These are phyloP conservation scores for Vulpes lagopus DNA, from an alignment of 2,113 vertebrate species.

Conservation along the genomic window DNA sequence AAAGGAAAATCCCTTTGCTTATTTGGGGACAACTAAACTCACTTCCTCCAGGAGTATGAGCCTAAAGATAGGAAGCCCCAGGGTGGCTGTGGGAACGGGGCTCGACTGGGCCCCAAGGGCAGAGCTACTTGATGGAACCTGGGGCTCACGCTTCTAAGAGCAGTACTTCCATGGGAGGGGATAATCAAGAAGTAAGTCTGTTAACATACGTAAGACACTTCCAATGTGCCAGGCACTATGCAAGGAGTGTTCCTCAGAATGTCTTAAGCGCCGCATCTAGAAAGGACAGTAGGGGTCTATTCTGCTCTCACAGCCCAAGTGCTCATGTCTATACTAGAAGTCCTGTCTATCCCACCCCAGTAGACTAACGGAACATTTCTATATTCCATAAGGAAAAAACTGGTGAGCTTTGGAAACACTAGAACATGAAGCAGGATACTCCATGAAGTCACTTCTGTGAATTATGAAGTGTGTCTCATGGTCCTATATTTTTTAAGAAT, in stretches of 20 bases:
- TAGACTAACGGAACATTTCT: background rate
- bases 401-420: background rate
- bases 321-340: accelerated
- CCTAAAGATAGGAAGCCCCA: background rate
- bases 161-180: background rate
- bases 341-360: background rate
- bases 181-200: background rate
- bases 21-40: background rate
- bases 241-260: background rate
- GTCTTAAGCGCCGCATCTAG: background rate
- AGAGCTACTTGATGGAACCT: background rate
- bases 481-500: background rate
- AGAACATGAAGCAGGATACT: background rate
- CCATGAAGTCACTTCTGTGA: background rate
- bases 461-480: background rate
- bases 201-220: background rate
- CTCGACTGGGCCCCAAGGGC: background rate
- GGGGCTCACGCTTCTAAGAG: background rate
- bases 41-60: background rate
- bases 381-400: background rate
- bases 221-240: too few species aligned
- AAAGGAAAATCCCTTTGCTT: background rate
- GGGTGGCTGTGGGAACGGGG: background rate
- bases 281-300: background rate
- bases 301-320: background rate